Evolutionary conservation across 1,140 invertebrate genomes (phyloP).

Genomic region (Bathynomus jamesi): DNA sequence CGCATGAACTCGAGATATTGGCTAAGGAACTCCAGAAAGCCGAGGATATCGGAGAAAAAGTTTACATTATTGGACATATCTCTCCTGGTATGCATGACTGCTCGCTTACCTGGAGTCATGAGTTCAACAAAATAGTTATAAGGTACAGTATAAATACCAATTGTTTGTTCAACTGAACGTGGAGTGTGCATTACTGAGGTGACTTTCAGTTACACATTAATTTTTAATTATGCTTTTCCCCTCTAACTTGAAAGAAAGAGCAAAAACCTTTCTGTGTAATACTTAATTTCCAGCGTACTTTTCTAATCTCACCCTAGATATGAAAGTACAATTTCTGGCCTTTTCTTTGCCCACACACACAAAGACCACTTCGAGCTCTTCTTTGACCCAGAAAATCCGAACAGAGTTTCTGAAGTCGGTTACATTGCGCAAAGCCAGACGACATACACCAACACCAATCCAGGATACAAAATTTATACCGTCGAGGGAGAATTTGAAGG

Average conservation of each 20-base stretch:
- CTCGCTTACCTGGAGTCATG: constrained; percentile 81
- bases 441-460: constrained; percentile 85
- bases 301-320: too few relatives aligned
- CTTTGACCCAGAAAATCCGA: constrained; percentile 71
- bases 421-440: constrained; percentile 88
- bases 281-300: too few relatives aligned
- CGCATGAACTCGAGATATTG: constrained; percentile 88
- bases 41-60: constrained; percentile 56
- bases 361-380: constrained; percentile 90
- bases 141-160: too few relatives aligned
- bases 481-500: constrained; percentile 84
- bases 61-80: constrained; percentile 19
- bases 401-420: constrained; percentile 74
- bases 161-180: too few relatives aligned
- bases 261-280: too few relatives aligned
- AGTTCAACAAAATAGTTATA: constrained; percentile 76
- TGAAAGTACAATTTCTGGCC: constrained; percentile 78
- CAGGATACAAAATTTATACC: constrained; percentile 91
- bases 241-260: too few relatives aligned
- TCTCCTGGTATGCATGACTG: constrained; percentile 90
- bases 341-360: constrained; percentile 94
- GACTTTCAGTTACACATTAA: too few relatives aligned
- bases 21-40: constrained; percentile 87
- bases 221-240: too few relatives aligned
- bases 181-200: too few relatives aligned